phyloP scores from a whole-genome alignment of 2,113 vertebrate species.

The Malaclemys terrapin region DNA sequence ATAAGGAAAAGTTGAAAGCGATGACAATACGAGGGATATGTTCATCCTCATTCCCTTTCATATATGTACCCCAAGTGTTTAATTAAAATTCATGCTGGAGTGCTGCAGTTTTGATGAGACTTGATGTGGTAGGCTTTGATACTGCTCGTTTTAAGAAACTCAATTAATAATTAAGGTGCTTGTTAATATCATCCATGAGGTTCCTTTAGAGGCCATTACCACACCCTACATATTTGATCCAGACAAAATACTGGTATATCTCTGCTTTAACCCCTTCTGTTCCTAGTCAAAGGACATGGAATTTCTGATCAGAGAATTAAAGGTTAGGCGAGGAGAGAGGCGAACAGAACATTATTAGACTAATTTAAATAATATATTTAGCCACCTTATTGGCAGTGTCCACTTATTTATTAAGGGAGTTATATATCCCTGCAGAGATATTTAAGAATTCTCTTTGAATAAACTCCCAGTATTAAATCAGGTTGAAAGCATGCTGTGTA shows the following conservation, averaged over 20 bases:
- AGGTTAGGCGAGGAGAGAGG: not conserved
- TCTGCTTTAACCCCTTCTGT: constrained; percentile 1
- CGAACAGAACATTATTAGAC: not conserved
- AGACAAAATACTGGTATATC: constrained; percentile 3
- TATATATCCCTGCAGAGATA: not conserved
- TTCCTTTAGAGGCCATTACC: constrained; percentile 43
- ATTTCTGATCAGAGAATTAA: not conserved
- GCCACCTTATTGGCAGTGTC: not conserved
- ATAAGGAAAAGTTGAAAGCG: constrained; percentile 8
- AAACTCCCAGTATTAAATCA: not conserved
- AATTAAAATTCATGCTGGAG: constrained; percentile 59
- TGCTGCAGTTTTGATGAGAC: constrained; percentile 51
- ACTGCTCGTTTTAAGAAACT: constrained; percentile 56
- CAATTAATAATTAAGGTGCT: constrained; percentile 66
- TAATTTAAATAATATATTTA: not conserved
- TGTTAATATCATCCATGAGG: constrained; percentile 32
- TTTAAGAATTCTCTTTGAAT: not conserved
- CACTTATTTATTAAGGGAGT: not conserved
- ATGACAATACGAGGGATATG: not conserved
- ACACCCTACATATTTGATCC: constrained; percentile 26
- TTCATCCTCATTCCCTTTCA: constrained; percentile 1
- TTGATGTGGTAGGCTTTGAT: constrained; percentile 61
- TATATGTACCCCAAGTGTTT: constrained; percentile 42
- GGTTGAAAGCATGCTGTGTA: not conserved
- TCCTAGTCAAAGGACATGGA: not conserved